Evolutionary conservation across 2,113 vertebrate genomes (phyloP), one percentile per base, ranked within the genome.

Genomic region (Kobus ellipsiprymnus): DNA sequence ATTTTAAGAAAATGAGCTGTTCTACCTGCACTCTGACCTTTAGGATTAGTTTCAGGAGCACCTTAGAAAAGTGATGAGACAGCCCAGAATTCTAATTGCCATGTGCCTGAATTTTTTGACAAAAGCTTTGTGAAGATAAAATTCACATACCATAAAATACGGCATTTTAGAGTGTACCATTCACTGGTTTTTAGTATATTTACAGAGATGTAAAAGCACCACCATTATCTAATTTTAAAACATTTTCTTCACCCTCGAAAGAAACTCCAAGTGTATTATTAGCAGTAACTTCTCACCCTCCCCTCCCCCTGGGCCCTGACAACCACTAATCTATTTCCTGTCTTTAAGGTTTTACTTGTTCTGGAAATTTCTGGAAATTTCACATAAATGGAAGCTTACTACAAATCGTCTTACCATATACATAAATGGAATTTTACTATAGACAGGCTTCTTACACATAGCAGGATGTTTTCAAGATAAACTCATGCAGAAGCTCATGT

Each of bases 101-200:
- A 95, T 7, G 14, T 60, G 94, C 78, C 97, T 97, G 46, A 95
- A 95, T 95, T 98, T 98, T 98, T 98, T 36, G 29, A 91, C 82
- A 95, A 94, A 55, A 77, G 85, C 52, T 95, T 90, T 87, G 55
- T 87, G 83, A 80, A 80, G 40, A 91, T 33, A 62, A 9, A 92
- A 97, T 74, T 86, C 88, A 90, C 36, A 85, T 14, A 55, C 11
- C 54, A 94, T 21, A 84, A 82, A 97, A 87, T 12, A 46, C 14
- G 48, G n/a, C 71, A 71, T 91, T 95, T 87, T 21, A 82, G 91
- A 96, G 19, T 60, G 16, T 89, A 59, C n/a, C 89, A 59, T 57
- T 82, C 93, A 87, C 19, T 90, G 44, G 64, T 21, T 90, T 85
- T 95, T 81, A 94, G 71, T 30, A 30, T 83, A 54, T 77, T 77